Evolutionary conservation across 2,888 invertebrate genomes (phyloP).

Genomic region (Frankliniella intonsa): DNA sequence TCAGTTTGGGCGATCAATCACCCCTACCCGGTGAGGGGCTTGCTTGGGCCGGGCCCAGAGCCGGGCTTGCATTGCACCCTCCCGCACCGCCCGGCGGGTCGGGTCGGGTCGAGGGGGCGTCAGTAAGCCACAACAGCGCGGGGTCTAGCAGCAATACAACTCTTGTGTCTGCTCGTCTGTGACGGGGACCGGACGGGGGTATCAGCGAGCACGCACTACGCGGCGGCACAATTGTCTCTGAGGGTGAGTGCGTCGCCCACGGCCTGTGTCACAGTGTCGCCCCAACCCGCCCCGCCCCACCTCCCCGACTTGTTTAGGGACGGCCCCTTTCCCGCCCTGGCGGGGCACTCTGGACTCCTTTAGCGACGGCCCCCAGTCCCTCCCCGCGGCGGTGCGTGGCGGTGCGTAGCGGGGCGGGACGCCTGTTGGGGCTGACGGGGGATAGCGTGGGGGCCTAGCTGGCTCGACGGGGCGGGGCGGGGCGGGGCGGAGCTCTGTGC

Average conservation of each 20-base stretch:
- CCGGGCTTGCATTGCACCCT: background rate
- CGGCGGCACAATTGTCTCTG: too few relatives aligned
- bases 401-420: background rate
- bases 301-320: too few relatives aligned
- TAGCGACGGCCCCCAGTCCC: background rate
- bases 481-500: too few relatives aligned
- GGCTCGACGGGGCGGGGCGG: background rate
- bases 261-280: background rate
- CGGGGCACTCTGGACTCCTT: too few relatives aligned
- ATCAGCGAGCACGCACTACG: too few relatives aligned
- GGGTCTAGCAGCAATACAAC: too few relatives aligned
- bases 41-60: background rate
- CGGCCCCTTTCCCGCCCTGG: too few relatives aligned
- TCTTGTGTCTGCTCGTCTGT: too few relatives aligned
- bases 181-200: too few relatives aligned
- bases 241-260: too few relatives aligned
- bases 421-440: background rate
- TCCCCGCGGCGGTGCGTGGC: background rate
- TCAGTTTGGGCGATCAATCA: slow-evolving; percentile 25
- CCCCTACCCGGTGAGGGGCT: slow-evolving; percentile 12
- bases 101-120: too few relatives aligned
- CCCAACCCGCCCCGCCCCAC: background rate
- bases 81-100: background rate
- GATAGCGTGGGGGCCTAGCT: background rate
- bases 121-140: too few relatives aligned